Percentiles rank a stretch among this genome's conserved stretches.
These are phyloP conservation scores for Poeciliopsis paucimaculata DNA, from an alignment of 2,797 vertebrate species.

Conservation along the genomic window DNA sequence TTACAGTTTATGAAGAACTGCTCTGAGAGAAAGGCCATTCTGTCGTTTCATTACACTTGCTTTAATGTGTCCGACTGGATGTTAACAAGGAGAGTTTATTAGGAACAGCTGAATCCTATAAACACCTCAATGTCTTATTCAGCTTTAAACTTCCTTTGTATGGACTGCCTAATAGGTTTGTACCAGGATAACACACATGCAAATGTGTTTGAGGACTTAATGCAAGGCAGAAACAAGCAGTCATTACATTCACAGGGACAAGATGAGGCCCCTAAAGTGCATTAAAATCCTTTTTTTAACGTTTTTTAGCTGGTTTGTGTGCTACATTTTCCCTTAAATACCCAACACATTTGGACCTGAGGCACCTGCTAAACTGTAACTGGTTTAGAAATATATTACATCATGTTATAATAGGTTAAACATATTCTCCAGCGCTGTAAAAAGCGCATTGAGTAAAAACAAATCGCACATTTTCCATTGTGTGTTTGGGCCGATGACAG, in stretches of 20 bases:
- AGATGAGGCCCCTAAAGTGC: slow-evolving; percentile 6
- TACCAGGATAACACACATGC: slow-evolving; percentile 18
- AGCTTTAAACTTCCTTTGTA: slow-evolving; percentile 42
- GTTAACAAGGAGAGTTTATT: slow-evolving; percentile 58
- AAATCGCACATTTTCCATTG: neutral
- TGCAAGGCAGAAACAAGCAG: slow-evolving; percentile 13
- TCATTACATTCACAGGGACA: slow-evolving; percentile 14
- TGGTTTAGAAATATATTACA: neutral
- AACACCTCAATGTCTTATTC: slow-evolving; percentile 47
- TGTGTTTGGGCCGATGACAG: neutral
- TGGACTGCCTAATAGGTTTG: slow-evolving; percentile 39
- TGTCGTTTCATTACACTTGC: slow-evolving; percentile 46
- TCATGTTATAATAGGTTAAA: neutral
- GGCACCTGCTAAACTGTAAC: neutral
- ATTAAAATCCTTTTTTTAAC: slow-evolving; percentile 11
- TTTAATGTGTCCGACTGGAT: slow-evolving; percentile 42
- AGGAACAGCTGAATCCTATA: slow-evolving; percentile 58
- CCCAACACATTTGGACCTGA: neutral
- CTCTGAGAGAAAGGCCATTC: slow-evolving; percentile 7
- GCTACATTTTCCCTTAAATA: slow-evolving; percentile 5
- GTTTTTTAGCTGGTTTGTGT: neutral
- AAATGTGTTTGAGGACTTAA: slow-evolving; percentile 29
- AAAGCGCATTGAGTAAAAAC: neutral
- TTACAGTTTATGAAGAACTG: slow-evolving; percentile 22
- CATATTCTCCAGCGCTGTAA: neutral